Base-by-base conservation (phyloP, 2,113 vertebrate species). In the Cercocebus atys region DNA sequence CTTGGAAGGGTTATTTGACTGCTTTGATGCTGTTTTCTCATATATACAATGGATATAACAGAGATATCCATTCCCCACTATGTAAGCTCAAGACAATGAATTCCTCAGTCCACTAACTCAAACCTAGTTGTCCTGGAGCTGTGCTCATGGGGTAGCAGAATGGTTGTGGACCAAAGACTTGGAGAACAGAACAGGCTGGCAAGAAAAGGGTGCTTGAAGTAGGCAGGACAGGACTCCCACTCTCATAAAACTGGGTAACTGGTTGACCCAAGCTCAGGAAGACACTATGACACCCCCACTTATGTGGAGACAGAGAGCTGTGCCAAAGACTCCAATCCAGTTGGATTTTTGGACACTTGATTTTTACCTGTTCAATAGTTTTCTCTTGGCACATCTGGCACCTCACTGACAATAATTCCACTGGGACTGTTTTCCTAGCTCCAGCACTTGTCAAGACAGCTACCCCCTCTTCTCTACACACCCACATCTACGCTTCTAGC, bases 1-100 rank as follows among this genome's bases (percentile, higher is more conserved):
- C 38, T 18, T 3, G 61, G 32, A 45, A 6, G 38, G 70, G 30
- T 4, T 4, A 4, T 16, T 2, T 84, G 57, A 59, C 30, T 35
- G 30, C 30, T 70, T 17, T 17, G 11, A 4, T 5, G 45, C 55
- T 68, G 1, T 75, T 38, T 81, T 30, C 80, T 93, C 40, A 3
- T 30, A 43, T 9, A 18, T 22, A 17, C 30, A 3, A 8, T 1
- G 61, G 10, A 13, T 16, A 0, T 47, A 13, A 70, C 30, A 4
- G 35, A n/a, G 68, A 27, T 1, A 3, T 5, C 14, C 16, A 1
- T 9, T 9, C 30, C 8, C 11, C 17, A 38, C 3, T 5, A 0
- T 6, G 38, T 27, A 59, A 8, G 72, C 27, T 35, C 59, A 8
- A 35, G 61, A 7, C 45, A 38, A 25, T 38, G 79, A 4, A 25